Conservation (phyloP, 2,888 invertebrate genomes). For the Plusia festucae region DNA sequence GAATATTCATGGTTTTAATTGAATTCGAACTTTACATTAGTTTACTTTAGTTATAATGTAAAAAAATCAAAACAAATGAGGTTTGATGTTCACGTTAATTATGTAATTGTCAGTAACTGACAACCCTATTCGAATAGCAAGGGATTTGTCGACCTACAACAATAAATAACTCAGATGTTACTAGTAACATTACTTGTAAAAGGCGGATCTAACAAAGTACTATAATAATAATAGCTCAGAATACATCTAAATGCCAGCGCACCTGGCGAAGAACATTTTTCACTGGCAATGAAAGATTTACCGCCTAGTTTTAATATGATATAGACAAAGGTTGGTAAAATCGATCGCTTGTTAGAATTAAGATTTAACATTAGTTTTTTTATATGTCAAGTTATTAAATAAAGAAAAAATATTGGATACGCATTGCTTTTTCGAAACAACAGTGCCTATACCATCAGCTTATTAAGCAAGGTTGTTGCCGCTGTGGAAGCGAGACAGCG, state of each 20-base stretch:
- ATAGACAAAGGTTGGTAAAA: not conserved
- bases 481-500: too few relatives aligned
- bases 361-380: too few relatives aligned
- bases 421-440: too few relatives aligned
- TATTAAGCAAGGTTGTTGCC: too few relatives aligned
- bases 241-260: not conserved
- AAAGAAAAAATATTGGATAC: too few relatives aligned
- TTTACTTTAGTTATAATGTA: too few relatives aligned
- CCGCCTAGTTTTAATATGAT: not conserved
- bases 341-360: not conserved
- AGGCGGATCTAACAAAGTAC: conserved; percentile 1
- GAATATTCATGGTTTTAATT: not conserved
- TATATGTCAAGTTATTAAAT: too few relatives aligned
- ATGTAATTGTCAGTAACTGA: not conserved
- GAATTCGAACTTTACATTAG: too few relatives aligned
- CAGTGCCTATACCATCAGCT: too few relatives aligned
- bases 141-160: not conserved
- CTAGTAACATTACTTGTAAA: not conserved
- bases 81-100: not conserved
- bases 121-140: not conserved
- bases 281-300: not conserved
- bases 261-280: conserved; percentile 3
- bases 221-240: not conserved
- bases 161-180: conserved; percentile 7
- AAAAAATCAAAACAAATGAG: not conserved